Percentiles rank a stretch among this genome's conserved stretches.
phyloP scores from a whole-genome alignment of 2,888 invertebrate species.

The Epinotia ramella region DNA sequence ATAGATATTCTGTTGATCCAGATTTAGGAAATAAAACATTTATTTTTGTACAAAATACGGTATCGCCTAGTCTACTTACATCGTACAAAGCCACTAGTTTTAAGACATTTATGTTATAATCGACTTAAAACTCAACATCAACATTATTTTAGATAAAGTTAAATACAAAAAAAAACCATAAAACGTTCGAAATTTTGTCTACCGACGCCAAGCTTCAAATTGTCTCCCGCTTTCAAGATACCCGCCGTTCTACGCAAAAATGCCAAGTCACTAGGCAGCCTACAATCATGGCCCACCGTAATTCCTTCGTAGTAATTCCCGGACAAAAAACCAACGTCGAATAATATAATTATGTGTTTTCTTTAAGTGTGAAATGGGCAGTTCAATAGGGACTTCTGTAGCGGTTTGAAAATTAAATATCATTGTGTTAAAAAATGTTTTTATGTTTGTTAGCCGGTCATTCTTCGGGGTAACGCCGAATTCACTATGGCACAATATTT shows the following conservation, averaged over 20 bases:
- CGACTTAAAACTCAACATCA: no score
- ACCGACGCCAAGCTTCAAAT: constrained; percentile 41
- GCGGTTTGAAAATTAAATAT: constrained; percentile 53
- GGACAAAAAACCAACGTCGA: constrained; percentile 75
- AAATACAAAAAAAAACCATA: not conserved
- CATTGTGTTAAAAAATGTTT: constrained; percentile 47
- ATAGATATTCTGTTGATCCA: no score
- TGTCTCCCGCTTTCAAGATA: constrained; percentile 50
- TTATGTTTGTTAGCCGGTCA: constrained; percentile 5
- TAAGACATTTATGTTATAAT: no score
- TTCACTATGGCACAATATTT: not conserved
- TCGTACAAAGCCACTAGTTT: no score
- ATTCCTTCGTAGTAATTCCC: constrained; percentile 79
- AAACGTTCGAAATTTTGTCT: constrained; percentile 4
- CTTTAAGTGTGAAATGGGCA: constrained; percentile 79
- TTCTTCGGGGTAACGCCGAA: constrained; percentile 7
- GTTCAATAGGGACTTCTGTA: constrained; percentile 70
- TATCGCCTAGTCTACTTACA: no score
- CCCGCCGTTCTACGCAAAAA: constrained; percentile 55
- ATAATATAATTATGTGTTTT: constrained; percentile 83
- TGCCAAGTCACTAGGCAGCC: constrained; percentile 71
- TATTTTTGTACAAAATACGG: no score
- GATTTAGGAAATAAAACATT: no score
- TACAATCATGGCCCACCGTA: constrained; percentile 80
- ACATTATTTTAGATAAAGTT: not conserved